Evolutionary conservation across 2,888 invertebrate genomes (phyloP).

Genomic region (Tenthredo livida): DNA sequence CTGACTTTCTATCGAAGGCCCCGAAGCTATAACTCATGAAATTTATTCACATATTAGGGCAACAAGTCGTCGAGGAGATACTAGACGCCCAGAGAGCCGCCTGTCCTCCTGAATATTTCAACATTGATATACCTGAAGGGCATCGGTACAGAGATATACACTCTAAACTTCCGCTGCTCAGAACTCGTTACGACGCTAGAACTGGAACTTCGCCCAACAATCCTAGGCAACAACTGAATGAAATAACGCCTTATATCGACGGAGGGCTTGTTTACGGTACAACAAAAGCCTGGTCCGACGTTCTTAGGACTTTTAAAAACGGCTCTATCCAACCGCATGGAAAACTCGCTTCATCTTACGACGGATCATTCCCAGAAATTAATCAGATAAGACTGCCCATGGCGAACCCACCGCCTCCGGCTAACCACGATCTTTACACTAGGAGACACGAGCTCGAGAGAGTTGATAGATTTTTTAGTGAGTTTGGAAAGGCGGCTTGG

Average conservation of each 20-base stretch:
- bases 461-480: slow-evolving; percentile 81
- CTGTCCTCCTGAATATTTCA: slow-evolving; percentile 83
- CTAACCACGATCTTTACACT: slow-evolving; percentile 76
- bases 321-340: slow-evolving; percentile 79
- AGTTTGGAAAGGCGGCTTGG: slow-evolving; percentile 66
- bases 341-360: slow-evolving; percentile 76
- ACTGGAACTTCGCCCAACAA: slow-evolving; percentile 82
- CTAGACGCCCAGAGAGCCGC: slow-evolving; percentile 82
- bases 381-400: slow-evolving; percentile 80
- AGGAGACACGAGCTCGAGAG: slow-evolving; percentile 75
- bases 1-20: background rate
- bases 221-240: slow-evolving; percentile 82
- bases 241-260: slow-evolving; percentile 82
- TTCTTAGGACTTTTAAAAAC: slow-evolving; percentile 78
- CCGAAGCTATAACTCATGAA: background rate
- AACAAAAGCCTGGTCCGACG: slow-evolving; percentile 81
- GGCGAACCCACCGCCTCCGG: slow-evolving; percentile 82
- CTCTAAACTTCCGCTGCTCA: slow-evolving; percentile 79
- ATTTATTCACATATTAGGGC: slow-evolving; percentile 75
- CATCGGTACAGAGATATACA: slow-evolving; percentile 75
- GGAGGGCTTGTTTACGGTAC: slow-evolving; percentile 83
- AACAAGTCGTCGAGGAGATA: slow-evolving; percentile 83
- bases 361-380: slow-evolving; percentile 79
- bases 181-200: slow-evolving; percentile 80
- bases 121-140: slow-evolving; percentile 79